These are phyloP conservation scores for Intellagama lesueurii DNA, from an alignment of 2,797 vertebrate genomes.

Conservation along the genomic window DNA sequence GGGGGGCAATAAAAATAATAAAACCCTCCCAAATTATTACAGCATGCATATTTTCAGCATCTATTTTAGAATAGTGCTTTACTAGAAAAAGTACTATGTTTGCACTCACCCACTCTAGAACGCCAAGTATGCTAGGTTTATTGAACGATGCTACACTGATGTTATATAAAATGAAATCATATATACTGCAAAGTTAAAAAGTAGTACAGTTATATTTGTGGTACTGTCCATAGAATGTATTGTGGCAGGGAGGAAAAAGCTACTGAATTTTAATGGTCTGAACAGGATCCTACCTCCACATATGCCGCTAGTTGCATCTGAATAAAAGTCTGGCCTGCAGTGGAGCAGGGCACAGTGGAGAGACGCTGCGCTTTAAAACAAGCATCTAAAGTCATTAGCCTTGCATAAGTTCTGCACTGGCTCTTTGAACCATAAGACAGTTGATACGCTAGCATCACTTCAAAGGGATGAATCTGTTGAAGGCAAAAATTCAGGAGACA, in stretches of 20 bases:
- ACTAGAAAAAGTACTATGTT: not conserved
- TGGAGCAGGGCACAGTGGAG: not conserved
- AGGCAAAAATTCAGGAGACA: not conserved
- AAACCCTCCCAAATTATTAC: not conserved
- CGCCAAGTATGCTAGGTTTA: not conserved
- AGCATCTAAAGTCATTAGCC: not conserved
- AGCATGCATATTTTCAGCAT: not conserved
- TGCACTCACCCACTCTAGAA: not conserved
- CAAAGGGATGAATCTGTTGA: not conserved
- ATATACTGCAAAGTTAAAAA: not conserved
- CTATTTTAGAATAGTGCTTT: conserved; percentile 6
- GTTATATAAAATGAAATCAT: not conserved
- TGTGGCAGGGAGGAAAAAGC: not conserved
- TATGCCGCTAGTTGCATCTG: not conserved
- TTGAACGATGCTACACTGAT: not conserved
- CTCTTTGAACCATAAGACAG: not conserved
- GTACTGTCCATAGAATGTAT: not conserved
- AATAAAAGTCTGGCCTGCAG: not conserved
- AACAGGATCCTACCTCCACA: not conserved
- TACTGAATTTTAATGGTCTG: not conserved
- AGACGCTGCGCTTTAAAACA: not conserved
- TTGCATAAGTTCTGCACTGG: not conserved
- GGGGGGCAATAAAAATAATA: conserved; percentile 1
- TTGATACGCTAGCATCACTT: not conserved
- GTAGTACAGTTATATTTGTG: not conserved